These are phyloP conservation scores for Megaceryle maxima DNA, from an alignment of 2,113 vertebrate genomes.

Conservation along the genomic window DNA sequence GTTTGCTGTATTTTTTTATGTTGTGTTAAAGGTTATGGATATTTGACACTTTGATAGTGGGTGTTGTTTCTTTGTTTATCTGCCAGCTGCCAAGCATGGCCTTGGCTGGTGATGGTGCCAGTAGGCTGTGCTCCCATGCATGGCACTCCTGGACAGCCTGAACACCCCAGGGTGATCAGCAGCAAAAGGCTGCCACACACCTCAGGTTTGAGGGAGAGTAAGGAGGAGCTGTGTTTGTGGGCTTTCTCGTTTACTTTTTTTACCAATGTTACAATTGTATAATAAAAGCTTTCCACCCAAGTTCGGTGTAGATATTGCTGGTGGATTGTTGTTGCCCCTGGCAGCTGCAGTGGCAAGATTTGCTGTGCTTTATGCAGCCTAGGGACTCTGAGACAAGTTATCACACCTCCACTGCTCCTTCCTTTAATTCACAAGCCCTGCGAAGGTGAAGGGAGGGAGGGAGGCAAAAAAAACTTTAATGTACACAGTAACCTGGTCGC, in stretches of 20 bases:
- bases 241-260: neutral
- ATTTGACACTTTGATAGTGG: conserved; percentile 5
- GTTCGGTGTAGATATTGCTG: neutral
- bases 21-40: conserved; percentile 12
- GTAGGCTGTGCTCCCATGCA: neutral
- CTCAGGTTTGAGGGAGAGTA: neutral
- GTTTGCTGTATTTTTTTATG: conserved; percentile 8
- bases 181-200: neutral
- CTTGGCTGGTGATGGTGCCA: fast-evolving
- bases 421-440: conserved; percentile 43
- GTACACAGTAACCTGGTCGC: neutral
- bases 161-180: neutral
- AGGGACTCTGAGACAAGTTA: conserved; percentile 17
- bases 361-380: conserved; percentile 9
- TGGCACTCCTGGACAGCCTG: neutral
- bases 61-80: conserved; percentile 27
- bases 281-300: conserved; percentile 36
- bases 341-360: neutral
- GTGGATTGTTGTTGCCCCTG: conserved; percentile 56
- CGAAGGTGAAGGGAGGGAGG: neutral
- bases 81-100: neutral
- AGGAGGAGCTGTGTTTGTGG: neutral
- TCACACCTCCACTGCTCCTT: neutral
- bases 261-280: neutral
- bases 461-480: neutral